Evolutionary conservation across 2,113 vertebrate genomes (phyloP).

Genomic region (Eublepharis macularius): DNA sequence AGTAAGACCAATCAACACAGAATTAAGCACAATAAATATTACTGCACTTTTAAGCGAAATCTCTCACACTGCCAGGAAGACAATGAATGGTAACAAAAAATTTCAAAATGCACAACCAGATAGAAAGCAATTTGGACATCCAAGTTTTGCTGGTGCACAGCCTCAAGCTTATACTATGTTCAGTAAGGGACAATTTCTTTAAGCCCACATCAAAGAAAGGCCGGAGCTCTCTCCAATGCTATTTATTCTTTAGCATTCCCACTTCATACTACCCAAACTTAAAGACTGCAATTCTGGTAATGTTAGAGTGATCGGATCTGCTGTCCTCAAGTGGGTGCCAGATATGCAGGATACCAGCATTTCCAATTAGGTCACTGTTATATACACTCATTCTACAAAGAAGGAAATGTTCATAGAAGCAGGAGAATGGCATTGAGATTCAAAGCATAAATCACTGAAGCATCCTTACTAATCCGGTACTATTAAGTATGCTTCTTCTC

Average conservation of each 20-base stretch:
- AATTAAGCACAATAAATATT: constrained; percentile 10
- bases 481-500: constrained; percentile 19
- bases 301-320: constrained; percentile 10
- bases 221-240: constrained; percentile 16
- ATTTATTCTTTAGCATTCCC: background rate
- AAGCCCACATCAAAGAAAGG: constrained; percentile 29
- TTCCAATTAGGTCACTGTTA: constrained; percentile 1
- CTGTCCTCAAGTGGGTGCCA: background rate
- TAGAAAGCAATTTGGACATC: background rate
- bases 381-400: constrained; percentile 37
- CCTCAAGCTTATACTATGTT: background rate
- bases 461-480: constrained; percentile 26
- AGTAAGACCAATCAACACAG: constrained; percentile 33
- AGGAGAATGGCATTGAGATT: constrained; percentile 27
- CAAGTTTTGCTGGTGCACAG: constrained; percentile 15
- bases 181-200: background rate
- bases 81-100: constrained; percentile 1
- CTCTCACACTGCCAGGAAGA: background rate
- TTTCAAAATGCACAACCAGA: constrained; percentile 20
- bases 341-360: constrained; percentile 20
- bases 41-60: constrained; percentile 1
- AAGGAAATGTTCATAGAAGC: constrained; percentile 24
- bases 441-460: constrained; percentile 26
- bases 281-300: background rate
- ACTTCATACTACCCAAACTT: background rate